These are phyloP conservation scores for Phacellophora camtschatica DNA, from an alignment of 30 jellyfish, hydroid and myxozoan species.

Conservation along the genomic window DNA sequence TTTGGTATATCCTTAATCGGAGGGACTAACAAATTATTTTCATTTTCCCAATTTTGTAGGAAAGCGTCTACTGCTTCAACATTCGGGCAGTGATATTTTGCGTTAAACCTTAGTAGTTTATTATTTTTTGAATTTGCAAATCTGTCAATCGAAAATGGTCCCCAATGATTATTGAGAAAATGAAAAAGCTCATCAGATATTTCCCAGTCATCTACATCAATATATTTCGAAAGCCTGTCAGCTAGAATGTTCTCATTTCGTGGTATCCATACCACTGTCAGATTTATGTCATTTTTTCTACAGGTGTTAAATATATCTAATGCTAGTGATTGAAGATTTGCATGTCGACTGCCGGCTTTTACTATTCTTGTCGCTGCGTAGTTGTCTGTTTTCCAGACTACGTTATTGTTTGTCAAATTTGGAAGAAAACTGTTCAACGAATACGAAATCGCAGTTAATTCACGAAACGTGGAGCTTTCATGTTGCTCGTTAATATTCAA, in stretches of 20 bases:
- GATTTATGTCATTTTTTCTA: neutral
- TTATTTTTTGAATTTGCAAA: slow-evolving; percentile 20
- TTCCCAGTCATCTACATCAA: slow-evolving; percentile 25
- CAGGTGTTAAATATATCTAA: neutral
- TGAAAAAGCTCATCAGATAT: neutral
- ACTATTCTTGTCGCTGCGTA: neutral
- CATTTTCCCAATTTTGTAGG: neutral
- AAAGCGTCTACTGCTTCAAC: slow-evolving; percentile 30
- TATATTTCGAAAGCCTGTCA: neutral
- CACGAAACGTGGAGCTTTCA: neutral
- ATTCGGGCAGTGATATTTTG: slow-evolving; percentile 22
- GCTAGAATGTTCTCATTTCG: neutral
- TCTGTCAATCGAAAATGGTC: slow-evolving; percentile 47
- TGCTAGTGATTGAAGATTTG: slow-evolving; percentile 1
- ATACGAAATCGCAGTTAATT: neutral
- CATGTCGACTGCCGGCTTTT: neutral
- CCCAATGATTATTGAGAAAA: slow-evolving; percentile 10
- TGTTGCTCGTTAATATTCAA: neutral
- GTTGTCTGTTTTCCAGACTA: neutral
- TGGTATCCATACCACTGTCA: slow-evolving; percentile 36
- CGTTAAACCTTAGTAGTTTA: slow-evolving; percentile 11
- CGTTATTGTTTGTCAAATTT: neutral
- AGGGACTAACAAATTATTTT: slow-evolving; percentile 30
- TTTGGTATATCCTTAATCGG: neutral
- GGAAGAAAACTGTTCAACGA: slow-evolving; percentile 5